Evolutionary conservation across 2,797 vertebrate genomes (phyloP).

Genomic region (Intellagama lesueurii): DNA sequence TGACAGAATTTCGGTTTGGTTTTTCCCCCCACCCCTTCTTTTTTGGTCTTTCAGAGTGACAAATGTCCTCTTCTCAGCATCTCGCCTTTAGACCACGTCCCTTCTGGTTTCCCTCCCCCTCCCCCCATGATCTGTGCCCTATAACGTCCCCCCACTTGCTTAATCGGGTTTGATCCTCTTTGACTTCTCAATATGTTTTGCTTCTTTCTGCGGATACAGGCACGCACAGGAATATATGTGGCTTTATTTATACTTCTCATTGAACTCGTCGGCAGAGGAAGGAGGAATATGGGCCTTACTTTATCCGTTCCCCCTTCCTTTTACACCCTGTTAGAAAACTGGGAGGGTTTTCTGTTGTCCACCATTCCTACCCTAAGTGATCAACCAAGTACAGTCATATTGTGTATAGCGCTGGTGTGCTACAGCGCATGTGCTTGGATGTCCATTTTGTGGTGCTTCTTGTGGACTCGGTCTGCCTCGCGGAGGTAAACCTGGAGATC

Average conservation of each 20-base stretch:
- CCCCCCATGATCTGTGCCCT: not conserved
- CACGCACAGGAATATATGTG: not conserved
- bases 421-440: no score
- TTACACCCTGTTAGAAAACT: not conserved
- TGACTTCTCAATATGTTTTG: slow-evolving; percentile 1
- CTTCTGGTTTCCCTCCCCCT: not conserved
- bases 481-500: no score
- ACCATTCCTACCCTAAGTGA: no score
- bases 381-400: no score
- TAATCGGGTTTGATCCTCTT: slow-evolving; percentile 32
- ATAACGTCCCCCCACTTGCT: not conserved
- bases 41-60: no score
- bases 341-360: no score
- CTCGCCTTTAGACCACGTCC: not conserved
- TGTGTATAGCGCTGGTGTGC: no score
- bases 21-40: no score
- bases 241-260: not conserved
- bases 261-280: not conserved
- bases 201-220: not conserved
- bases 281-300: not conserved
- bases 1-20: no score
- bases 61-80: not conserved
- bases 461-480: no score
- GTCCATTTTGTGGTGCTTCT: no score
- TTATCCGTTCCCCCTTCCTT: not conserved